Conservation (phyloP, 37 sponge, comb jelly and placozoan species). For the Cliona cf. orientalis region DNA sequence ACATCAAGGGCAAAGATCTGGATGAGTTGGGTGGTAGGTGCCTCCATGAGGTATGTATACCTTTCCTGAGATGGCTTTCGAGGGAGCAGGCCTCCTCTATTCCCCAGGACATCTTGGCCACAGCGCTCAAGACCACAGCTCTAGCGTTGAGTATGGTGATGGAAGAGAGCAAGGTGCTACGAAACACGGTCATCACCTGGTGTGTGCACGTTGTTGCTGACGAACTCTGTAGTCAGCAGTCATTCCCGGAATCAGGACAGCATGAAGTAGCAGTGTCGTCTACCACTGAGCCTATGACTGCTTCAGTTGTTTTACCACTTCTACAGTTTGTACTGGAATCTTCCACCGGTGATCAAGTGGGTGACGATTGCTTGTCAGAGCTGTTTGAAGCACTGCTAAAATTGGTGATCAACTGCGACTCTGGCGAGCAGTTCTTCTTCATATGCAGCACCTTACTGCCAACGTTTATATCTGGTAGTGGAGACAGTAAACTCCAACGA, state of each 20-base stretch:
- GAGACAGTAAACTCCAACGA: background rate
- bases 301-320: constrained; percentile 8
- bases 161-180: background rate
- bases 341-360: background rate
- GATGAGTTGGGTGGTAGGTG: background rate
- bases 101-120: background rate
- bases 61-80: background rate
- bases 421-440: constrained; percentile 29
- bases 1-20: background rate
- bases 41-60: background rate
- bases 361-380: background rate
- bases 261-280: too few species aligned
- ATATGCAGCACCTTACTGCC: constrained; percentile 53
- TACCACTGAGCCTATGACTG: too few species aligned
- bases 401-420: constrained; percentile 29
- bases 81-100: background rate
- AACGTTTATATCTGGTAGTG: constrained; percentile 13
- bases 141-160: background rate
- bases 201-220: too few species aligned
- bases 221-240: too few species aligned
- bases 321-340: constrained; percentile 4
- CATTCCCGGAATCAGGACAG: too few species aligned
- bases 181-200: too few species aligned
- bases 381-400: constrained; percentile 21
- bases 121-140: background rate